Evolutionary conservation across 2,113 vertebrate genomes (phyloP).

Genomic region (Varanus salvator): DNA sequence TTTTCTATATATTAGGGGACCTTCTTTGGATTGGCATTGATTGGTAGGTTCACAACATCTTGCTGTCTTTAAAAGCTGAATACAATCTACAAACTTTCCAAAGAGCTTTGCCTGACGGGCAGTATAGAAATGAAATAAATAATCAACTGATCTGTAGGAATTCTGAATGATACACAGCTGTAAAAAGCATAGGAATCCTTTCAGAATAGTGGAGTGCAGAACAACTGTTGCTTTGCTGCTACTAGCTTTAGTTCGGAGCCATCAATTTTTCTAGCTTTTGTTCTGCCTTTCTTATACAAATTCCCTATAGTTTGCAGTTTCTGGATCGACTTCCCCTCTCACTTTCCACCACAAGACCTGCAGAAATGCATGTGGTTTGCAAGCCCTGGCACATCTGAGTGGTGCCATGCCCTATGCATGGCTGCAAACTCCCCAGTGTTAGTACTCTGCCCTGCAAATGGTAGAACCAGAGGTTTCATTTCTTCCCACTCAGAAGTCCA

Average conservation of each 20-base stretch:
- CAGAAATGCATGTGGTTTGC: not conserved
- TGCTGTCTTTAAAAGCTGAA: not conserved
- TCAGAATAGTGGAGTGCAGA: not conserved
- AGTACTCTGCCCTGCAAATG: not conserved
- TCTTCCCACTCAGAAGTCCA: not conserved
- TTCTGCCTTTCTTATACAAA: not conserved
- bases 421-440: not conserved
- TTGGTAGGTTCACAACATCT: not conserved
- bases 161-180: not conserved
- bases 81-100: not conserved
- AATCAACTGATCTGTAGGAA: no score
- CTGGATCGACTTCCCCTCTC: not conserved
- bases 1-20: not conserved
- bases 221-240: not conserved
- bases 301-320: not conserved
- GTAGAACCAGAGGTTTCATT: not conserved
- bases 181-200: not conserved
- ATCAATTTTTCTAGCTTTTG: not conserved
- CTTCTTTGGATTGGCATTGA: not conserved
- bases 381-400: not conserved
- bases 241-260: not conserved
- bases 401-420: rapidly evolving
- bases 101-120: no score
- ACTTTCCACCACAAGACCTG: not conserved
- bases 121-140: no score